phyloP scores from a whole-genome alignment of 1,140 invertebrate genomes.

The Camponotus floridanus region DNA sequence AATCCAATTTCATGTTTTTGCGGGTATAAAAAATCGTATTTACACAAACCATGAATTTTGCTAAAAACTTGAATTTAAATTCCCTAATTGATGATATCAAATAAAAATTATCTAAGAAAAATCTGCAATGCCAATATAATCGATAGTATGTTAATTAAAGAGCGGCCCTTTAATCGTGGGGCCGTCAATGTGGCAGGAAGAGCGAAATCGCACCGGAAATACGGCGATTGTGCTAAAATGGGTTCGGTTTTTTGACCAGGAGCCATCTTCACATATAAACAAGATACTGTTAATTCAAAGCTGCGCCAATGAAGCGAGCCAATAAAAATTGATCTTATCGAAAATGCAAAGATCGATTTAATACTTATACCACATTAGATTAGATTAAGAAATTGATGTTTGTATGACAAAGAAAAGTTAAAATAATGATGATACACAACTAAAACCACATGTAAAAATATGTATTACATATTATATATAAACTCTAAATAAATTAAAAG shows the following conservation, averaged over 20 bases:
- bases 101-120: conserved; percentile 5
- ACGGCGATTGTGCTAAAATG: conserved; percentile 55
- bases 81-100: neutral
- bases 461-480: neutral
- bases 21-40: neutral
- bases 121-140: conserved; percentile 11
- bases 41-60: conserved; percentile 2
- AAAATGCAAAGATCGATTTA: conserved; percentile 4
- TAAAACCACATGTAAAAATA: neutral
- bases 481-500: neutral
- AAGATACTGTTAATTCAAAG: neutral
- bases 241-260: conserved; percentile 36
- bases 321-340: neutral
- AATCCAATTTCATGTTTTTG: neutral
- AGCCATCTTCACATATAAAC: conserved; percentile 25
- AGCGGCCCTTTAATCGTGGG: conserved; percentile 35
- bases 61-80: conserved; percentile 4
- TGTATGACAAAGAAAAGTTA: neutral
- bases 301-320: conserved; percentile 30
- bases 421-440: neutral
- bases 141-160: conserved; percentile 24
- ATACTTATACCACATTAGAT: neutral
- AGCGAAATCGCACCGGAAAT: conserved; percentile 61
- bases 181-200: conserved; percentile 65
- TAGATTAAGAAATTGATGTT: neutral